Conservation (phyloP, 2,113 vertebrate species). For the Apus apus region DNA sequence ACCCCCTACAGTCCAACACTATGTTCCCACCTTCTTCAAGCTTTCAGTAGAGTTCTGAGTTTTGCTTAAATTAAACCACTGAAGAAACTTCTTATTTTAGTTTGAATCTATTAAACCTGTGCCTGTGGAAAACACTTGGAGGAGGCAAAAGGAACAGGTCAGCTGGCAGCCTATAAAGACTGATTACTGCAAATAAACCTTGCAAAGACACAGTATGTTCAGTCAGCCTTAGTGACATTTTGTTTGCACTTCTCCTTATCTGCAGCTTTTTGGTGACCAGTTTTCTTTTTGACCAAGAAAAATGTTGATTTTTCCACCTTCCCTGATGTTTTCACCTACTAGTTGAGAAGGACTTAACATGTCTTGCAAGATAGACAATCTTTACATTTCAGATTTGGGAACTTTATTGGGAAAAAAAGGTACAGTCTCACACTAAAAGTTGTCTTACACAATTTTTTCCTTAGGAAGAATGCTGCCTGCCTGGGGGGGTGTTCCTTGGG, state of each 20-base stretch:
- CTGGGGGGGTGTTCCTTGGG: background rate
- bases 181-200: background rate
- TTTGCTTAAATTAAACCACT: background rate
- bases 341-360: background rate
- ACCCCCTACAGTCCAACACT: constrained; percentile 64
- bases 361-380: background rate
- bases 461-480: background rate
- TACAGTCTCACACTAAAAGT: background rate
- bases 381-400: background rate
- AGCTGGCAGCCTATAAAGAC: background rate
- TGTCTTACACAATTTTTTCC: background rate
- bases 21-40: background rate
- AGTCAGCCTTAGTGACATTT: background rate
- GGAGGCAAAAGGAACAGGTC: background rate
- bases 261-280: background rate
- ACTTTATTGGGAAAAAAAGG: background rate
- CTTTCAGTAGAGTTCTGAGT: accelerated
- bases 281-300: background rate
- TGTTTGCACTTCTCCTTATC: background rate
- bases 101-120: background rate
- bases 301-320: background rate
- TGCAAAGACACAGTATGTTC: accelerated
- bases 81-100: background rate
- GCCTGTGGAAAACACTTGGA: background rate
- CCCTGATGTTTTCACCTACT: background rate